A percentile compares a stretch with the other conserved stretches of the same genome.
Conservation (phyloP, 2,888 invertebrate genomes). For the Branchellion lobata region DNA sequence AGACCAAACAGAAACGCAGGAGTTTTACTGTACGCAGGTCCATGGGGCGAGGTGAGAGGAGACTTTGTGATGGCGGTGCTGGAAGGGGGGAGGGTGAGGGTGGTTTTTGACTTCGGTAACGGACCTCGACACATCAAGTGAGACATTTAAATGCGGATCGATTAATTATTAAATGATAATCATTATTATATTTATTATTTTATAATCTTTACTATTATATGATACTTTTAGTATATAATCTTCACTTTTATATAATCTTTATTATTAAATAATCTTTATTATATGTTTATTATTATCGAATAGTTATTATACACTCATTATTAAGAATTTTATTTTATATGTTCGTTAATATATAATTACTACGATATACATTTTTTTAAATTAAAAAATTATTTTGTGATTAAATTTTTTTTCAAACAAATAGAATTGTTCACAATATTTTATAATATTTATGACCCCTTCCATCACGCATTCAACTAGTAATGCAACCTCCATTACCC, state of each 20-base stretch:
- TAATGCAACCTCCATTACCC: too few species aligned
- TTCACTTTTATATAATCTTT: too few species aligned
- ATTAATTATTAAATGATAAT: background rate
- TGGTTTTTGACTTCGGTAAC: constrained; percentile 85
- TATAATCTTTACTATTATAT: background rate
- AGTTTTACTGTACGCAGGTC: constrained; percentile 83
- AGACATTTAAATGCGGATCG: constrained; percentile 45
- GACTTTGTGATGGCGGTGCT: constrained; percentile 84
- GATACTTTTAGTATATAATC: too few species aligned
- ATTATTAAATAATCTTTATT: too few species aligned
- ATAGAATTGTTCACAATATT: background rate
- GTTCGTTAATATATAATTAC: too few species aligned
- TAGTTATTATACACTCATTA: too few species aligned
- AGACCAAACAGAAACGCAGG: constrained; percentile 70
- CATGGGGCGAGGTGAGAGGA: constrained; percentile 80
- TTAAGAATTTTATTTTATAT: too few species aligned
- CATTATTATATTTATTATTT: background rate
- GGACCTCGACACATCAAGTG: constrained; percentile 82
- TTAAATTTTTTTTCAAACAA: background rate
- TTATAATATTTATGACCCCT: background rate
- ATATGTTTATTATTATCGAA: too few species aligned
- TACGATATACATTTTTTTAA: background rate
- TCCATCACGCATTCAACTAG: background rate
- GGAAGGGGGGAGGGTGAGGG: constrained; percentile 77
- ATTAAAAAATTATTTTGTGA: background rate